Evolutionary conservation across 2,113 vertebrate genomes (phyloP), one percentile per base, ranked within the genome.

Genomic region (Oncorhynchus masou): DNA sequence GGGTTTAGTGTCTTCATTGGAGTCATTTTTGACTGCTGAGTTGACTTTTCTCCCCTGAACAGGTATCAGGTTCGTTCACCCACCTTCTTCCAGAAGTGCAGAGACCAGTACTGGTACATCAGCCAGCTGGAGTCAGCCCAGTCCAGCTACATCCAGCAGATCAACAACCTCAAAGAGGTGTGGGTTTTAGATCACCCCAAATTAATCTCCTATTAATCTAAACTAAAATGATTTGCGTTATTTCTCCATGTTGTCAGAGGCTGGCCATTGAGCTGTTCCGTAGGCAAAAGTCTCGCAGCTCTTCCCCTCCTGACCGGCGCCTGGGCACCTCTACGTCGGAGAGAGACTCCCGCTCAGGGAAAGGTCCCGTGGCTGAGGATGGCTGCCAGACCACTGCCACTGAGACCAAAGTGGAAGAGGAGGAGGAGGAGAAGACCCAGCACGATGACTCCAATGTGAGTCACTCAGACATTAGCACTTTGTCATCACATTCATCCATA

Each of bases 91-190:
- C 97, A 99, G 81, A 99, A 99, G 91, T 99, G 97, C 85, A 91
- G 97, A 67, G 98, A 99, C 84, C 98, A 99, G 81, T 95, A 97
- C 85, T 99, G 98, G 97, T 99, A 99, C 88, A 99, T 99, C 90
- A 96, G 96, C 91, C 97, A 99, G 12, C 84, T 99, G 85, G 98
- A 99, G 89, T 93, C 96, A 1, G 95, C 97, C 57, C 97, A 99
- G 90, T 94, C 94, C 2, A 95, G 96, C 84, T 98, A 99, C 54
- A 94, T 98, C 74, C 98, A 99, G 78, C 96, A 99, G 90, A 98
- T 98, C 89, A 98, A 98, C 91, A 98, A 99, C 84, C 95, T 99
- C 16, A 99, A 99, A 91, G 97, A 99, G 92, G 98, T 98, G 90
- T 87, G 91, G 13, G 5, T 70, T 3, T 54, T 54, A 15, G 51